Evolutionary conservation across 2,113 vertebrate genomes (phyloP).

Genomic region (Corythoichthys intestinalis): DNA sequence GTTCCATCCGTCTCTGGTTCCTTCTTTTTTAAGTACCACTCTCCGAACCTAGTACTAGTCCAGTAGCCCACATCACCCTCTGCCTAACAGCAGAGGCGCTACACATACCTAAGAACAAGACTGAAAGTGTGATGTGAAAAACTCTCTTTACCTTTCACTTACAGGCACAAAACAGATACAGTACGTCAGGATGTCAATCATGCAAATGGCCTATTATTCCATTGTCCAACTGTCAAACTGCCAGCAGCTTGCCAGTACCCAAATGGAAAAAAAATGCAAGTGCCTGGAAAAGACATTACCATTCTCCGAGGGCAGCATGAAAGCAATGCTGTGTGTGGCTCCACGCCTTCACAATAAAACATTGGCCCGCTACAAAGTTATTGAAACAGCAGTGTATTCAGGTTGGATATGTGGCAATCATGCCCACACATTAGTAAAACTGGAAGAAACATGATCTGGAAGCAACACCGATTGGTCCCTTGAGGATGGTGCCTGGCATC

Average conservation of each 20-base stretch:
- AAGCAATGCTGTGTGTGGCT: slow-evolving; percentile 23
- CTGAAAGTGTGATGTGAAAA: slow-evolving; percentile 1
- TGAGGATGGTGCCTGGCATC: slow-evolving; percentile 59
- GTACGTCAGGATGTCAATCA: slow-evolving; percentile 23
- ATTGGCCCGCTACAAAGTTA: slow-evolving; percentile 28
- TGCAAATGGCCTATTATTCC: slow-evolving; percentile 24
- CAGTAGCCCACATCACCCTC: too few species aligned
- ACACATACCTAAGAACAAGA: too few species aligned
- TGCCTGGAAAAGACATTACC: slow-evolving; percentile 28
- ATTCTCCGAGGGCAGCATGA: slow-evolving; percentile 25
- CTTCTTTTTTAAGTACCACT: too few species aligned
- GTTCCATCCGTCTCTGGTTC: too few species aligned
- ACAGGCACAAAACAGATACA: slow-evolving; percentile 24
- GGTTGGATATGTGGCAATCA: slow-evolving; percentile 31
- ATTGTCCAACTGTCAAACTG: slow-evolving; percentile 13
- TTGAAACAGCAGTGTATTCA: slow-evolving; percentile 37
- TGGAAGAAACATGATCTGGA: slow-evolving; percentile 45
- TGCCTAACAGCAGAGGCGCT: too few species aligned
- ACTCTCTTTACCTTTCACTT: slow-evolving; percentile 16
- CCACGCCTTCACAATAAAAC: slow-evolving; percentile 29
- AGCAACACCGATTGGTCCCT: slow-evolving; percentile 36
- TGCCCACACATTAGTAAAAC: slow-evolving; percentile 29
- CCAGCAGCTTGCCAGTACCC: slow-evolving; percentile 26
- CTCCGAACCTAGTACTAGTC: too few species aligned
- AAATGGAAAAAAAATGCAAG: slow-evolving; percentile 25